Base-by-base conservation (phyloP, 2,797 vertebrate genomes). In the Salmo trutta region DNA sequence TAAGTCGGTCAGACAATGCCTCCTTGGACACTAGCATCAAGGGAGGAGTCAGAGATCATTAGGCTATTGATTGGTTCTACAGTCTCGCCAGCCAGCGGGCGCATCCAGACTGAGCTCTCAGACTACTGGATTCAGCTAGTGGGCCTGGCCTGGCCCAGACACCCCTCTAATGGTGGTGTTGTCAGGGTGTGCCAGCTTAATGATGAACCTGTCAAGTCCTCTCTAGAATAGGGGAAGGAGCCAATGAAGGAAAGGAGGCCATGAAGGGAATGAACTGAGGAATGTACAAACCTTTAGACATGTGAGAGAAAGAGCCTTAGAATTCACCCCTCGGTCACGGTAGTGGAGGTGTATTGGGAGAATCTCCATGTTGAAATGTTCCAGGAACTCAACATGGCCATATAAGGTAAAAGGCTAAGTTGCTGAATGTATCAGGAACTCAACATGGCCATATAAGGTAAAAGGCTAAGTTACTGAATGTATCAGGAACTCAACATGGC, bases 21-120 rank as follows among this genome's bases (percentile, higher is more conserved):
- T 75, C 19, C 27, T 71, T 75, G 33, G 77, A 33, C n/a, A 71
- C 29, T 68, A 66, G 31, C 62, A 64, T 29, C 29, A 1, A 47
- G 41, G n/a, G 31, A 33, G 81, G 7, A 75, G 41, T 12, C 41
- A 47, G 41, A 47, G 41, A 47, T 47, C 10, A 47, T 47, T 47
- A 70, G 79, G 4, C 81, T 87, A 88, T 88, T 87, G 86, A 90
- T 85, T 82, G 71, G 80, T 83, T 79, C 74, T 36, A 62, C 5
- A 76, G 41, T 47, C 41, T 47, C 41, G 41, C 41, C 41, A 47
- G 41, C 10, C 41, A 47, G 81, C 79, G 66, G 62, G 33, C 8
- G n/a, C 68, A 36, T 36, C 51, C 10, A 17, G 59, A 24, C 74
- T 27, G 70, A 79, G 59, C 80, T 17, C 72, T 62, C 75, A 80